These are phyloP conservation scores for Drosophila simulans DNA, from an alignment of 1,140 invertebrate species.

Conservation along the genomic window DNA sequence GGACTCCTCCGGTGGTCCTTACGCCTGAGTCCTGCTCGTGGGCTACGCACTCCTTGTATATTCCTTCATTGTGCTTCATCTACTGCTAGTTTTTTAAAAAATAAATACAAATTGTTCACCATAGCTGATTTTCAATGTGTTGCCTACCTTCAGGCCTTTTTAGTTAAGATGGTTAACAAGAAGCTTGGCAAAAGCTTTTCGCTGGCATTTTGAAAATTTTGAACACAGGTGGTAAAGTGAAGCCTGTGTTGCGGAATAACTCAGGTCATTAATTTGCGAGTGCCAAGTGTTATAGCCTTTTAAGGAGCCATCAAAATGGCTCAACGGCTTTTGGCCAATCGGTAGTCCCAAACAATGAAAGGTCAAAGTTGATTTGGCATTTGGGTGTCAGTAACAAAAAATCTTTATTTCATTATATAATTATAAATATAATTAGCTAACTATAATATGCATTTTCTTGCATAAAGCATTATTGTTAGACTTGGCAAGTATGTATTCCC, in stretches of 20 bases:
- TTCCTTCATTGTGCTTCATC: conserved; percentile 44
- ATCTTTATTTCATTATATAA: too few relatives aligned
- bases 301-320: not conserved
- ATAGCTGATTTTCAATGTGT: not conserved
- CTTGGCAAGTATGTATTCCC: too few relatives aligned
- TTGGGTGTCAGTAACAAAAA: too few relatives aligned
- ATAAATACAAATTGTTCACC: conserved; percentile 29
- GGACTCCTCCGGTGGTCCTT: conserved; percentile 44
- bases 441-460: too few relatives aligned
- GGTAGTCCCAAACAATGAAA: not conserved
- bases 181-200: conserved; percentile 19
- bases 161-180: not conserved
- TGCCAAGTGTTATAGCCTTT: conserved; percentile 2
- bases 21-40: conserved; percentile 42
- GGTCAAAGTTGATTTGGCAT: conserved; percentile 1
- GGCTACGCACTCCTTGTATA: conserved; percentile 33
- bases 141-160: conserved; percentile 25
- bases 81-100: conserved; percentile 54
- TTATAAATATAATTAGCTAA: too few relatives aligned
- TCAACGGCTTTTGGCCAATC: not conserved
- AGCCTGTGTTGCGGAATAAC: conserved; percentile 10
- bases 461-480: too few relatives aligned
- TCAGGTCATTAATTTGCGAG: not conserved
- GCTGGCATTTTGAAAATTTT: conserved; percentile 12
- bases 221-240: not conserved